Conservation (phyloP, 2,113 vertebrate genomes). For the Tringa solitaria region DNA sequence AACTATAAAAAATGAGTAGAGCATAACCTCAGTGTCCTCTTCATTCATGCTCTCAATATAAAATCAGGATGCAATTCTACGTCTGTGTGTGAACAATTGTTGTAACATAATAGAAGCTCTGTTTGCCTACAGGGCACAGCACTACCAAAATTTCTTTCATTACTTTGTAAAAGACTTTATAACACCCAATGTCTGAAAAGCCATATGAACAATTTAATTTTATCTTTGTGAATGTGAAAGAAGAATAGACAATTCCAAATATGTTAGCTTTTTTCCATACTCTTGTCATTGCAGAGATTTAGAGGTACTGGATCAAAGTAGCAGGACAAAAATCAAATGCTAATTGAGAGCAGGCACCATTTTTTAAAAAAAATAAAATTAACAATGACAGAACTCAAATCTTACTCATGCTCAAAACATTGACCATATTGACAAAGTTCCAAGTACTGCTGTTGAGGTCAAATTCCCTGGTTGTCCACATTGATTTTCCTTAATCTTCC, state of each 20-base stretch:
- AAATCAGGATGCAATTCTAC: background rate
- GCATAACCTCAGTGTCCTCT: background rate
- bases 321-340: background rate
- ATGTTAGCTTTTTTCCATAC: background rate
- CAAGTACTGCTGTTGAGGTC: background rate
- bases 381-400: background rate
- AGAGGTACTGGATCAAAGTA: background rate
- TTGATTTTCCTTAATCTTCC: background rate
- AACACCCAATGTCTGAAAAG: background rate
- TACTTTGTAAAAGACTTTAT: conserved; percentile 3
- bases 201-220: conserved; percentile 15
- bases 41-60: background rate
- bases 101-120: conserved; percentile 2
- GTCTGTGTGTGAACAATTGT: background rate
- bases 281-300: background rate
- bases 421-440: background rate
- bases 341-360: background rate
- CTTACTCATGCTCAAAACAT: background rate
- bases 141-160: background rate
- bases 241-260: background rate
- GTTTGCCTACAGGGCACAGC: conserved; percentile 7
- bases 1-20: background rate
- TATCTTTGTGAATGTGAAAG: background rate
- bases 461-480: background rate
- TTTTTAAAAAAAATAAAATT: background rate